Evolutionary conservation across 2,113 vertebrate species (phyloP).

Genomic region (Sitta europaea): DNA sequence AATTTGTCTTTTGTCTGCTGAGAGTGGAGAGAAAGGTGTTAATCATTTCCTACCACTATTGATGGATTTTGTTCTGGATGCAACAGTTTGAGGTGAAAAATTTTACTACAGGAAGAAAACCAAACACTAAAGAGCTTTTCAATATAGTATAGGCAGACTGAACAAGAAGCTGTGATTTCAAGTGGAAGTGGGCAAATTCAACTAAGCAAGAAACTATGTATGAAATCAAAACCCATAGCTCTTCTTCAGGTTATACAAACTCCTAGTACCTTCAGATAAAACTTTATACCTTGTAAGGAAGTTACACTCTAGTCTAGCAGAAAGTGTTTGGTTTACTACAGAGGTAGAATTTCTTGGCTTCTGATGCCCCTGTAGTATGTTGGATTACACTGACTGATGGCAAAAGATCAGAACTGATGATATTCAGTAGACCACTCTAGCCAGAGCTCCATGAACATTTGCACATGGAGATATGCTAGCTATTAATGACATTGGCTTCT

Average conservation of each 20-base stretch:
- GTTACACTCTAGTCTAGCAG: neutral
- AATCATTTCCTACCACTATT: neutral
- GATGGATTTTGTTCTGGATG: neutral
- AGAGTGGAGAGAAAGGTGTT: neutral
- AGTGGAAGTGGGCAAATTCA: neutral
- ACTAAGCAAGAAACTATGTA: neutral
- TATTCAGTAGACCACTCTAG: neutral
- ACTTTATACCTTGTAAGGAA: neutral
- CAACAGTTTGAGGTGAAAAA: neutral
- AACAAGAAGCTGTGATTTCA: neutral
- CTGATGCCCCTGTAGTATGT: neutral
- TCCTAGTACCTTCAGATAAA: neutral
- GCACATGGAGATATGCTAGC: neutral
- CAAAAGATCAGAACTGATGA: neutral
- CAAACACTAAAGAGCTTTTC: neutral
- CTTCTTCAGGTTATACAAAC: neutral
- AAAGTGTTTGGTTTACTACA: neutral
- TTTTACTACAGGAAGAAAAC: neutral
- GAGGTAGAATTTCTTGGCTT: neutral
- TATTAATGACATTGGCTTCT: neutral
- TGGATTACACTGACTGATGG: neutral
- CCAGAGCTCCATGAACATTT: neutral
- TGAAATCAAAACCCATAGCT: neutral
- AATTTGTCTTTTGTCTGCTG: neutral
- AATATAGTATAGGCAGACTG: neutral